Base-by-base conservation (phyloP, 2,797 vertebrate species). In the Linurgus olivaceus region DNA sequence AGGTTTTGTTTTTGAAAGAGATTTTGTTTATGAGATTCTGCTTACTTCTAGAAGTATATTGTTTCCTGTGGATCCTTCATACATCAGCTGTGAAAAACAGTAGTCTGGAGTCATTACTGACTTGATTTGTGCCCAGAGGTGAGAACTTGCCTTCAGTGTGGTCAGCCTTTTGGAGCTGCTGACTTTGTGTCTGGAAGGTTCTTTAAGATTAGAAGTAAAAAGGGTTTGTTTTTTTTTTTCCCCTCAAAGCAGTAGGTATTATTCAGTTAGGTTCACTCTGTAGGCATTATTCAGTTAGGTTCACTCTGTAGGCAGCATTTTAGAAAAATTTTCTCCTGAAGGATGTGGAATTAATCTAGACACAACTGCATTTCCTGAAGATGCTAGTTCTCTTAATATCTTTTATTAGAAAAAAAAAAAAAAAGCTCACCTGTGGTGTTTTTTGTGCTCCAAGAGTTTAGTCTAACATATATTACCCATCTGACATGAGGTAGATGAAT, bases 151-250 rank as follows among this genome's bases (percentile, higher is more conserved):
- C 28, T 77, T 37, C 45, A 40, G 17, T 19, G 16, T n/a, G 11
- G 14, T 83, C 44, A 84, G 83, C 50, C 20, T 70, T 88, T 89
- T 62, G 33, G 38, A 82, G 31, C 62, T 90, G 47, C 31, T 90
- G 55, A 28, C 28, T 87, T 72, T 26, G 40, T 1, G 1, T 44
- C 71, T 44, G 72, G 40, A 44, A 54, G 9, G 10, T 17, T 67
- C 14, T 50, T 62, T 17, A 86, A 65, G 15, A 61, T 68, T 13
- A 54, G 54, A 86, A 88, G 3, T 0, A 7, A 55, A 31, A 52
- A 33, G 17, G 7, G 2, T 4, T 37, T 37, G 6, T 38, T 45
- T 23, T 51, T 28, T 28, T n/a, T 33, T 11, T 0, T 2, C 2
- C 1, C 3, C 8, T 28, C 17, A 58, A 26, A 71, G 35, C 17